Evolutionary conservation across 2,888 invertebrate species (phyloP), one percentile per base, ranked within the genome.

Genomic region (Argyresthia goedartella): DNA sequence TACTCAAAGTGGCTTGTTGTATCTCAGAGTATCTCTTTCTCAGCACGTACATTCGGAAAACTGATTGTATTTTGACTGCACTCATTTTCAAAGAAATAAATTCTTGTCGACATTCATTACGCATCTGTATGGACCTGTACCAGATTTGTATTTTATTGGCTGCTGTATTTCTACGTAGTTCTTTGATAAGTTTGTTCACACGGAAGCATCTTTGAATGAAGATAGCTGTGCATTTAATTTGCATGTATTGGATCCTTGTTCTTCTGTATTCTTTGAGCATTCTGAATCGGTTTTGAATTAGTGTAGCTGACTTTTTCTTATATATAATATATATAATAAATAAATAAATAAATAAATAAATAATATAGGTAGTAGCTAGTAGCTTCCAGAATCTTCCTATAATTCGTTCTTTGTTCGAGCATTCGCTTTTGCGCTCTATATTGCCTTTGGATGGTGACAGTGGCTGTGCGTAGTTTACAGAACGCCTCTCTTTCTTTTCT

Each of bases 281-380:
- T 50, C 10, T 51, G 46, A 51, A 58, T 53, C 34, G 63, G 25
- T 59, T 71, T 62, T 89, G 89, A 54, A 89, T 73, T n/a, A 65
- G 43, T 16, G 76, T 59, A 4, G 66, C 64, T 8, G 84, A 67
- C 1, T 56, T 56, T 72, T 65, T 81, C 4, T 76, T 56, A 39
- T 63, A 78, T 0, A 58, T 35, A 9, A 57, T 10, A 52, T 64
- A 65, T 0, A 75, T 71, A 56, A 64, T 71, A 46, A 75, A 88
- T 43, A n/a, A n/a, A n/a, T n/a, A n/a, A n/a, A n/a, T n/a, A n/a
- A n/a, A n/a, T n/a, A n/a, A n/a, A n/a, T n/a, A n/a, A n/a, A 56
- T 55, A 49, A 60, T 67, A 65, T 90, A 89, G 55, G 90, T 77
- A 14, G 64, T 59, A n/a, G 11, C 74, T 53, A 47, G 70, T 72